Base-by-base conservation (phyloP, 1,140 invertebrate genomes). In the Melitaea cinxia region DNA sequence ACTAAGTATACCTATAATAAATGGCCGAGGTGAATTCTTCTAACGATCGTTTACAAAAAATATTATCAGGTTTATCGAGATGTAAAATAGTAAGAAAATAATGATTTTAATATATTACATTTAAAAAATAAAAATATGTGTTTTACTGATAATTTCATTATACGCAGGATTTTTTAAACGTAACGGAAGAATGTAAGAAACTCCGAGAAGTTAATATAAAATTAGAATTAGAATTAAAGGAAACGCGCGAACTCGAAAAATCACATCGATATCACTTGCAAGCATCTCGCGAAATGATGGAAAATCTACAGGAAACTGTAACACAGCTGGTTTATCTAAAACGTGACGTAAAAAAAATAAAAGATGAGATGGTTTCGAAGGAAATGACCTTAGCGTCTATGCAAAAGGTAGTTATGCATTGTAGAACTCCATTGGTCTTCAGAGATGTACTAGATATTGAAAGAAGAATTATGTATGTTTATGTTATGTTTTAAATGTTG, bases 261-360 rank as follows among this genome's bases (percentile, higher is more conserved):
- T 83, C 82, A 0, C 87, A 90, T 70, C 77, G 82, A 12, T 83
- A 82, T 54, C 80, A 86, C 65, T 81, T 91, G 42, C 61, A 81
- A 42, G 77, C 73, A 10, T 86, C 88, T 17, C 75, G 86, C 30
- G 84, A 92, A 78, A 88, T 92, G 78, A 89, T 92, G 26, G 81
- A 65, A 17, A 90, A 87, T 57, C 76, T 91, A 39, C 89, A 92
- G 70, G 80, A 87, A 42, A 89, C 87, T 5, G 85, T 92, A 17
- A 86, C 89, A 12, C 84, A 91, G 28, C 63, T 92, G 10, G 79
- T 91, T 35, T 86, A 86, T 73, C 60, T 91, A 5, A 92, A 90
- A 78, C 76, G 83, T 39, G 89, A 91, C 42, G 60, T 83, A 2
- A 91, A 90, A 73, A 83, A 77, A 56, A 73, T 88, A 33, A 84